Evolutionary conservation across 1,140 invertebrate genomes (phyloP), one percentile per base, ranked within the genome.

Genomic region (Harpegnathos saltator): DNA sequence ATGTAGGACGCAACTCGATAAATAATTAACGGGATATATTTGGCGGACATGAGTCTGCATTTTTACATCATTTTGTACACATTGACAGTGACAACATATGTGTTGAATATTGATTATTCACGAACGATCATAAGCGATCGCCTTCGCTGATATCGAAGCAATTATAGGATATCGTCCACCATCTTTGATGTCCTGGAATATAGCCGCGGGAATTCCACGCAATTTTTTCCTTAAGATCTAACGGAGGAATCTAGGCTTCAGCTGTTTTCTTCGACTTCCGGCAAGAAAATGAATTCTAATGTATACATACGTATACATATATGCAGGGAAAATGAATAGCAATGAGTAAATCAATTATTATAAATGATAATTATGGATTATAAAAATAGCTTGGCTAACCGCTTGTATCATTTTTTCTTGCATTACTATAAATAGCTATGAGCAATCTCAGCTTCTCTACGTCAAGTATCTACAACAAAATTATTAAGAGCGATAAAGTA

Each of bases 61-160:
- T 14, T 50, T 68, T 68, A 68, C 11, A 24, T 7, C 22, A 29
- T 75, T 0, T 12, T 22, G 2, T 52, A 12, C n/a, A 12, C n/a
- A 19, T 56, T 3, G n/a, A 38, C 7, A 72, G 19, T 4, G 29
- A 3, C 24, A 68, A 11, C 17, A 68, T 17, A 14, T 7, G 0
- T 69, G 14, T 33, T 17, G 3, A 3, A 22, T 33, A n/a, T 62
- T 4, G 17, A 48, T 26, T 61, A 9, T 15, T 74, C 11, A 26
- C 2, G 22, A 44, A 44, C 38, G 7, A 44, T 44, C 54, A 15
- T 48, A 65, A 44, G 24, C 22, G 48, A 87, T 85, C 54, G 14
- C 12, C 5, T 84, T 72, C 33, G 3, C 12, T 33, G 78, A 80
- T 87, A 86, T 69, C 61, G 24, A 22, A 81, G 63, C 52, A 81